Base-by-base conservation (phyloP, 2,797 vertebrate genomes). In the Pampus argenteus region DNA sequence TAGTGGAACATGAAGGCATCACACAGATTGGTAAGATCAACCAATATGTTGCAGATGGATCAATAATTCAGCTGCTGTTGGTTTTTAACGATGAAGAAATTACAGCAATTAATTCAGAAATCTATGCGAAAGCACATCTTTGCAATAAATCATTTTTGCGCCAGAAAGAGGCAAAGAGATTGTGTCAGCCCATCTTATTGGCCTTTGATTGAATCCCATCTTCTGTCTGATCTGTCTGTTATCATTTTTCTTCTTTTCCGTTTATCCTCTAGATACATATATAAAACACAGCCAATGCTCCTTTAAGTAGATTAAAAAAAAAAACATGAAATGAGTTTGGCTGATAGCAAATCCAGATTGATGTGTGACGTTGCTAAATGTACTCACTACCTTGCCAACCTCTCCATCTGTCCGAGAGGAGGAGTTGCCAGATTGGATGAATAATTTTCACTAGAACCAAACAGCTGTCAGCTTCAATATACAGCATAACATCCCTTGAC, bases 391-490 rank as follows among this genome's bases (percentile, higher is more conserved):
- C 83, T 79, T 80, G 81, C 88, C 86, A 91, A 84, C 90, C 82
- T 91, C 92, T 90, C 93, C 90, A 90, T 94, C 93, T 94, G 94
- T 90, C 89, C 61, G 66, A 71, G 83, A 82, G 86, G 83, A 29
- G 60, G 68, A 42, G 70, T 81, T 76, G 89, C 89, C 93, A 91
- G 91, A 90, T 87, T 89, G 89, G 70, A 84, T 82, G 83, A 84
- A 88, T 93, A 85, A 92, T 83, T 44, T 76, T 75, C 76, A 88
- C 82, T 80, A 78, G 84, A 85, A 72, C 71, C 66, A 88, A 92
- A 88, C 95, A 96, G 91, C 94, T 96, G 95, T 93, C 81, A 67
- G 47, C 71, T 56, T 79, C 79, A 60, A 71, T 80, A 65, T 48
- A 55, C 57, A 25, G 63, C 74, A 74, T 71, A 81, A n/a, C n/a